Evolutionary conservation across 2,113 vertebrate genomes (phyloP).

Genomic region (Ranitomeya imitator): DNA sequence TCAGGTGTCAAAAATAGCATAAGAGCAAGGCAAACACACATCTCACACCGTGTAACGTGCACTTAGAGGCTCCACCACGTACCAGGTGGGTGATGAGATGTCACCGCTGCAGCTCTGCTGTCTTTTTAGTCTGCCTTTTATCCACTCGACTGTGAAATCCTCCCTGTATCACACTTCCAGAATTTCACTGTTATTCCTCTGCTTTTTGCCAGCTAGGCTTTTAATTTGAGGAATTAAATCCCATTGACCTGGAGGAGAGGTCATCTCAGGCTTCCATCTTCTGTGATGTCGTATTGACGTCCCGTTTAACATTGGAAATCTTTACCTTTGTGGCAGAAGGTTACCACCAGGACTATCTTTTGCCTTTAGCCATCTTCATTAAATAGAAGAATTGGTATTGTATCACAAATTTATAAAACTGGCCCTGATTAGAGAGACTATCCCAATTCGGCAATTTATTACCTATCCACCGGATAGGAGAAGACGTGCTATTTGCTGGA

Average conservation of each 20-base stretch:
- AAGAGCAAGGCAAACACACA: background rate
- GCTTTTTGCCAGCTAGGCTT: slow-evolving; percentile 29
- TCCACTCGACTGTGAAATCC: slow-evolving; percentile 19
- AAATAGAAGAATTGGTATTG: background rate
- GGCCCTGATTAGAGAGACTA: no score
- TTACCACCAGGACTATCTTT: background rate
- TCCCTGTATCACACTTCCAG: background rate
- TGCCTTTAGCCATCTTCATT: background rate
- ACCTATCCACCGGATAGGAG: no score
- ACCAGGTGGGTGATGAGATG: slow-evolving; percentile 15
- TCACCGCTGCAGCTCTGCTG: background rate
- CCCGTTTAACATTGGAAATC: background rate
- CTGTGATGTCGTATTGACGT: background rate
- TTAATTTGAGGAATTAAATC: slow-evolving; percentile 34
- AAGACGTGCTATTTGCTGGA: no score
- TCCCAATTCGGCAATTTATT: no score
- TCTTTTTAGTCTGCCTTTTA: slow-evolving; percentile 29
- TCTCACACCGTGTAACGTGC: background rate
- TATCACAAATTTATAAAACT: background rate
- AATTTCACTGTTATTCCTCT: background rate
- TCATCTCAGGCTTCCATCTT: background rate
- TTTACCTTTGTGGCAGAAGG: background rate
- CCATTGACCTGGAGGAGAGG: background rate
- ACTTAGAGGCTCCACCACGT: background rate
- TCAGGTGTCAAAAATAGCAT: slow-evolving; percentile 6